phyloP scores from a whole-genome alignment of 2,113 vertebrate species.

The Gasterosteus nipponicus region DNA sequence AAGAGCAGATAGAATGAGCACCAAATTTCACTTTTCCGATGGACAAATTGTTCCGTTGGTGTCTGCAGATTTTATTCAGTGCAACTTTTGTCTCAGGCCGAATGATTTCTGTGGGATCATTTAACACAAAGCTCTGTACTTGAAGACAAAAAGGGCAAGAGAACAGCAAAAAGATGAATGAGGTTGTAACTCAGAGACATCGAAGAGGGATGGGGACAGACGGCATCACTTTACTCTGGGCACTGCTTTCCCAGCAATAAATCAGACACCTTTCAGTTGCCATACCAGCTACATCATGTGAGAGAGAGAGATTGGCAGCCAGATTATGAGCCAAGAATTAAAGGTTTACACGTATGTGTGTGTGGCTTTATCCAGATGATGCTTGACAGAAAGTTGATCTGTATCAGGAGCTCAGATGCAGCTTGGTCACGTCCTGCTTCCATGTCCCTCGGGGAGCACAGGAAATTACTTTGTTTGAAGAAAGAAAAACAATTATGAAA shows the following conservation, averaged over 20 bases:
- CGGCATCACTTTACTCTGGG: background rate
- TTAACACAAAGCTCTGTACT: background rate
- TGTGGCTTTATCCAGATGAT: conserved; percentile 31
- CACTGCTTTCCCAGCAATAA: conserved; percentile 10
- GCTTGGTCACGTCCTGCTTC: conserved; percentile 46
- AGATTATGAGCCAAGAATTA: conserved; percentile 34
- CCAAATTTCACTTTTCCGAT: too few species aligned
- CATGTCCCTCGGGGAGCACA: conserved; percentile 20
- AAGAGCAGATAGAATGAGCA: conserved; percentile 14
- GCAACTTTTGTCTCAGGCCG: too few species aligned
- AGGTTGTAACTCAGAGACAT: background rate
- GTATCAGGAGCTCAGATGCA: conserved; percentile 51
- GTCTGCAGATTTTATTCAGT: too few species aligned
- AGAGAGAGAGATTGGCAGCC: conserved; percentile 18
- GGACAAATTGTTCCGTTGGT: too few species aligned
- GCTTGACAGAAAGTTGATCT: conserved; percentile 37
- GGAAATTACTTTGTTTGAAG: conserved; percentile 62
- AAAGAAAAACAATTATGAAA: conserved; percentile 52
- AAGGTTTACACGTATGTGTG: conserved; percentile 20
- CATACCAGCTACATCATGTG: background rate
- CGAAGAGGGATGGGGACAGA: background rate
- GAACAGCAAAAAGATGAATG: background rate
- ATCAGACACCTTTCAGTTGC: conserved; percentile 1
- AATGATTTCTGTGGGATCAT: too few species aligned
- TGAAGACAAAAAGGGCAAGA: background rate